A percentile compares a stretch with the other conserved stretches of the same genome.
These are phyloP conservation scores for Eustalomyia histrio DNA, from an alignment of 2,888 invertebrate genomes.

Conservation along the genomic window DNA sequence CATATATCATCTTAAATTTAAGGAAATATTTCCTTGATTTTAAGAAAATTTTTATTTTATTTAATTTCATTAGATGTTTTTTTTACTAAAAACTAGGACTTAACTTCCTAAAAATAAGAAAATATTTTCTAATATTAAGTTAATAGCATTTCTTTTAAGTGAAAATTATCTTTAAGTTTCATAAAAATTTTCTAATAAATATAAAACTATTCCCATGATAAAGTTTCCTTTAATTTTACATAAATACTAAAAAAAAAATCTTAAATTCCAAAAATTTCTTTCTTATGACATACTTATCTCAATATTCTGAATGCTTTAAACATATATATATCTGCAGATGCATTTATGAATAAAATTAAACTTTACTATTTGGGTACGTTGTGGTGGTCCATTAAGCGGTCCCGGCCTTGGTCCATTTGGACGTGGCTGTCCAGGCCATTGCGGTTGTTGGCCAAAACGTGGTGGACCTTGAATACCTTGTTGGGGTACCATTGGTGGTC, in stretches of 20 bases:
- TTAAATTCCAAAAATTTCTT: conserved; percentile 4
- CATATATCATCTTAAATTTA: too few relatives aligned
- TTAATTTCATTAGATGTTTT: too few relatives aligned
- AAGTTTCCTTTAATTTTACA: neutral
- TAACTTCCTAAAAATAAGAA: too few relatives aligned
- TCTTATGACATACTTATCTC: conserved; percentile 60
- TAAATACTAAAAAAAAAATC: neutral
- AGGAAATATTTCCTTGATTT: too few relatives aligned
- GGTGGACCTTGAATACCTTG: conserved; percentile 82
- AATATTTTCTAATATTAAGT: too few relatives aligned
- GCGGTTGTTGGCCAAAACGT: conserved; percentile 79
- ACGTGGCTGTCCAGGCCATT: conserved; percentile 80
- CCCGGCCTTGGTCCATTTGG: conserved; percentile 80
- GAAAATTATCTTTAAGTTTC: too few relatives aligned
- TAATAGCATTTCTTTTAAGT: too few relatives aligned
- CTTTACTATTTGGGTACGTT: conserved; percentile 83
- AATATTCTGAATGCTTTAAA: conserved; percentile 69
- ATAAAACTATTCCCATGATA: too few relatives aligned
- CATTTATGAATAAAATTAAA: neutral
- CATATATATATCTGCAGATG: too few relatives aligned
- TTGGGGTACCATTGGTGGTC: conserved; percentile 80
- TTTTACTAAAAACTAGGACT: too few relatives aligned
- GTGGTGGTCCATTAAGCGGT: conserved; percentile 80
- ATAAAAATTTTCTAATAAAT: too few relatives aligned
- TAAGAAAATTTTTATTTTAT: too few relatives aligned